Percentiles rank a stretch among this genome's conserved stretches.
These are phyloP conservation scores for Ethmia dodecea DNA, from an alignment of 2,888 invertebrate species.

Conservation along the genomic window DNA sequence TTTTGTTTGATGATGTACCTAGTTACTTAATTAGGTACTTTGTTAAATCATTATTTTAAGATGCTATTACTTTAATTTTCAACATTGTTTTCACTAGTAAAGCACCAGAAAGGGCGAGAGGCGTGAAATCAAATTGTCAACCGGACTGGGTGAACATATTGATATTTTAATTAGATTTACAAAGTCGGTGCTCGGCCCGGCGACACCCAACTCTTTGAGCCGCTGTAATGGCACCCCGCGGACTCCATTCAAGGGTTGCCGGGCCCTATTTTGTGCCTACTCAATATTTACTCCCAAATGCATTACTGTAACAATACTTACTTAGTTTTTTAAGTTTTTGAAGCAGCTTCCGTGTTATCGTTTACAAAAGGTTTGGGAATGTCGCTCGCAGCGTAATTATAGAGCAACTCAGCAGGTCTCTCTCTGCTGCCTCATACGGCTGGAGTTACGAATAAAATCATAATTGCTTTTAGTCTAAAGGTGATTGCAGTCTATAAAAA, in stretches of 20 bases:
- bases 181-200: slow-evolving; percentile 55
- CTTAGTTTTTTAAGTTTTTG: slow-evolving; percentile 73
- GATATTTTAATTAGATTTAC: slow-evolving; percentile 78
- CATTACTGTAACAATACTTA: slow-evolving; percentile 74
- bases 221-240: slow-evolving; percentile 73
- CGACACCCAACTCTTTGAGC: slow-evolving; percentile 74
- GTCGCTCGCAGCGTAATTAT: slow-evolving; percentile 72
- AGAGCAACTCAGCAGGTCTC: slow-evolving; percentile 70
- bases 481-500: slow-evolving; percentile 40
- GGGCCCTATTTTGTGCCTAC: slow-evolving; percentile 64
- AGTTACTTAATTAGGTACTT: too few species aligned
- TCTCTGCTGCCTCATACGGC: slow-evolving; percentile 38
- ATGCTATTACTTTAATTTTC: too few species aligned
- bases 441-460: slow-evolving; percentile 46
- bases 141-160: slow-evolving; percentile 69
- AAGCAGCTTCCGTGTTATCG: slow-evolving; percentile 76
- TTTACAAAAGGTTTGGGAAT: slow-evolving; percentile 70
- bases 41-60: too few species aligned
- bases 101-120: slow-evolving; percentile 41
- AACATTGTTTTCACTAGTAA: too few species aligned
- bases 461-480: slow-evolving; percentile 59
- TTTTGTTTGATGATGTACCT: too few species aligned
- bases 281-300: slow-evolving; percentile 77
- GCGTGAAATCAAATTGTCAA: slow-evolving; percentile 75
- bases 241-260: slow-evolving; percentile 71